These are phyloP conservation scores for Trichogramma evanescens DNA, from an alignment of 2,888 invertebrate species.

Conservation along the genomic window DNA sequence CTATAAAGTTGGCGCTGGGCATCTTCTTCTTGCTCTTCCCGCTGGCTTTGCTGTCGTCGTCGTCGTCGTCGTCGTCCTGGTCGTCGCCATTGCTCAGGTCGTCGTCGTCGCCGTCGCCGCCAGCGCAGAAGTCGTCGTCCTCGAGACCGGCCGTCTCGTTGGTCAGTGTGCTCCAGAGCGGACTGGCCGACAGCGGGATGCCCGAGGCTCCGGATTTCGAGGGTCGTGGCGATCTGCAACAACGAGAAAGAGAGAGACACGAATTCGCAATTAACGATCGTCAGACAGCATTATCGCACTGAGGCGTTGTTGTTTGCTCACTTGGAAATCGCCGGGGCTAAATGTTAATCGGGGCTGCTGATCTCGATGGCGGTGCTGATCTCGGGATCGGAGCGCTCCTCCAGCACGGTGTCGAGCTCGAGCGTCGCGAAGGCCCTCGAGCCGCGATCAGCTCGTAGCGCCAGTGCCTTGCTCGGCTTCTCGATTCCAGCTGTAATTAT, in stretches of 20 bases:
- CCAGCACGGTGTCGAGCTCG: constrained; percentile 77
- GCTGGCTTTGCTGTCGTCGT: constrained; percentile 43
- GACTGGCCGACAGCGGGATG: constrained; percentile 59
- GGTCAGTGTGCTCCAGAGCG: constrained; percentile 69
- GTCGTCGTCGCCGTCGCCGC: constrained; percentile 39
- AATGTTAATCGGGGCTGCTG: constrained; percentile 45
- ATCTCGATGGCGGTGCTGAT: constrained; percentile 50
- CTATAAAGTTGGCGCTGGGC: constrained; percentile 51
- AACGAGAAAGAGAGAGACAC: background rate
- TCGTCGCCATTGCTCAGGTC: constrained; percentile 2
- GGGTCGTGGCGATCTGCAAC: constrained; percentile 38
- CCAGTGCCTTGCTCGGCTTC: constrained; percentile 54
- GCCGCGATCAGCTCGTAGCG: constrained; percentile 58
- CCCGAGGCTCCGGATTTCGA: constrained; percentile 34
- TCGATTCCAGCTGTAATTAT: constrained; percentile 38
- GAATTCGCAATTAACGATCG: background rate
- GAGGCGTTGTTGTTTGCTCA: constrained; percentile 13
- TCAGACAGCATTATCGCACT: background rate
- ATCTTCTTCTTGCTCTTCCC: constrained; percentile 48
- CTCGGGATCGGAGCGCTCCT: constrained; percentile 75
- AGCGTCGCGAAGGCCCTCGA: constrained; percentile 70
- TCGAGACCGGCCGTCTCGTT: background rate
- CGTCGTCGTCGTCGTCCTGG: constrained; percentile 31
- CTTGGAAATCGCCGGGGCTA: constrained; percentile 41
- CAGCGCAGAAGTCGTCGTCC: constrained; percentile 36